Conservation (phyloP, 2,797 vertebrate genomes). For the Propithecus perrieri region DNA sequence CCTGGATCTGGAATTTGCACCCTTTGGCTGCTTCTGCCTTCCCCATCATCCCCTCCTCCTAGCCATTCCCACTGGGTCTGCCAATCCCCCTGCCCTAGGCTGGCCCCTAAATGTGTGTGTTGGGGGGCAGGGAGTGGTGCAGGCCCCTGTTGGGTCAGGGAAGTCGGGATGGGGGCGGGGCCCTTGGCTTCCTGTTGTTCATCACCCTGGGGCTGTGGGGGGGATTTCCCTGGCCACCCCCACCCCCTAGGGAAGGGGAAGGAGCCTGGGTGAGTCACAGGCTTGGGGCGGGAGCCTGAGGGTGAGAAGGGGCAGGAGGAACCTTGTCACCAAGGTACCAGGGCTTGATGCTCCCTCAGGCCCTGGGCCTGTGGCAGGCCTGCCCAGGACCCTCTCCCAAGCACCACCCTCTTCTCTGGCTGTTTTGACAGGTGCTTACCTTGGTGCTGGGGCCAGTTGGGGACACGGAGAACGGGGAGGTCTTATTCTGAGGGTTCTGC, state of each 20-base stretch:
- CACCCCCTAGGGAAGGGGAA: conserved; percentile 81
- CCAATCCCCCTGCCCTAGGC: background rate
- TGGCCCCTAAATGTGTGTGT: background rate
- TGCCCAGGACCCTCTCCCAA: background rate
- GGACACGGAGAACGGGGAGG: conserved; percentile 90
- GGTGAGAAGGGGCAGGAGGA: conserved; percentile 72
- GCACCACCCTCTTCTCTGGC: background rate
- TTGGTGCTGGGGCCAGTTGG: conserved; percentile 89
- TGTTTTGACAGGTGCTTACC: conserved; percentile 81
- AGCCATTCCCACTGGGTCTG: background rate
- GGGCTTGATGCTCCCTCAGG: background rate
- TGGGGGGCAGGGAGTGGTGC: conserved; percentile 36
- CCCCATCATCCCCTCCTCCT: background rate
- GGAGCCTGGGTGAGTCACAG: conserved; percentile 76
- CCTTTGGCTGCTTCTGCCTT: background rate
- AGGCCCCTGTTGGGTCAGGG: conserved; percentile 62
- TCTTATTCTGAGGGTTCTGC: conserved; percentile 92
- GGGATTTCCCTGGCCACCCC: conserved; percentile 80
- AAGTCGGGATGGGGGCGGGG: conserved; percentile 77
- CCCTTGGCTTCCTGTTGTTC: conserved; percentile 76
- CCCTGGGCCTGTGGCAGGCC: background rate
- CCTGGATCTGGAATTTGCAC: background rate
- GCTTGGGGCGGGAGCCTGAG: conserved; percentile 60
- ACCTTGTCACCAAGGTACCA: background rate
- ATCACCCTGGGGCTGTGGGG: conserved; percentile 76